Conservation (phyloP, 2,113 vertebrate species). For the Misgurnus mizolepis region DNA sequence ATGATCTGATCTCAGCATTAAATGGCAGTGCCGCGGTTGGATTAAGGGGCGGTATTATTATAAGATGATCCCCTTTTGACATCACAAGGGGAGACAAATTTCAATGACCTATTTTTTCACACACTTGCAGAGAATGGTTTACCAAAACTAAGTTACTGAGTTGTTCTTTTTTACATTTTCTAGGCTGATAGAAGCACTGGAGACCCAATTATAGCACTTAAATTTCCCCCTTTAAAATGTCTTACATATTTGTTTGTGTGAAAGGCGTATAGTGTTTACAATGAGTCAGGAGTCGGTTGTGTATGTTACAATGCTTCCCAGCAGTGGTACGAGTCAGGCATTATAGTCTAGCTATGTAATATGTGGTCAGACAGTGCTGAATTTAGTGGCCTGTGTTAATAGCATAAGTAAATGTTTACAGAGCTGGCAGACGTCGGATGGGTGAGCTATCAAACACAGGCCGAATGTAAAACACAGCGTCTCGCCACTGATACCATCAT, state of each 20-base stretch:
- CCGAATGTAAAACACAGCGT: constrained; percentile 4
- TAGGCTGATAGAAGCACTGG: no score
- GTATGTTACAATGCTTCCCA: constrained; percentile 34
- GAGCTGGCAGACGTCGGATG: constrained; percentile 20
- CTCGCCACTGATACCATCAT: constrained; percentile 1
- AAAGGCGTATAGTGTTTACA: constrained; percentile 20
- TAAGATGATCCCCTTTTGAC: no score
- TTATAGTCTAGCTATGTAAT: constrained; percentile 37
- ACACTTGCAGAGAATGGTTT: no score
- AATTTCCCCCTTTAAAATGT: background rate
- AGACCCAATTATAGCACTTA: no score
- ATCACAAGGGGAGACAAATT: no score
- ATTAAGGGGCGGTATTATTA: no score
- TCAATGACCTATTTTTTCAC: no score
- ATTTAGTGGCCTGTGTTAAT: constrained; percentile 48
- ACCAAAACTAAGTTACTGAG: no score
- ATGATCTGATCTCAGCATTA: no score
- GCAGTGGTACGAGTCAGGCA: constrained; percentile 18
- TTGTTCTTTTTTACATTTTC: no score
- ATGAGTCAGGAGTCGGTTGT: constrained; percentile 17
- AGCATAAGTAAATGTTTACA: constrained; percentile 51
- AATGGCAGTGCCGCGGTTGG: no score
- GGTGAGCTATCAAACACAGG: constrained; percentile 33
- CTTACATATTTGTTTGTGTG: constrained; percentile 28
- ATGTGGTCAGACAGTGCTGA: constrained; percentile 43